These are phyloP conservation scores for Epsilonema sp. DNA, from an alignment of 2,888 invertebrate genomes.

Conservation along the genomic window DNA sequence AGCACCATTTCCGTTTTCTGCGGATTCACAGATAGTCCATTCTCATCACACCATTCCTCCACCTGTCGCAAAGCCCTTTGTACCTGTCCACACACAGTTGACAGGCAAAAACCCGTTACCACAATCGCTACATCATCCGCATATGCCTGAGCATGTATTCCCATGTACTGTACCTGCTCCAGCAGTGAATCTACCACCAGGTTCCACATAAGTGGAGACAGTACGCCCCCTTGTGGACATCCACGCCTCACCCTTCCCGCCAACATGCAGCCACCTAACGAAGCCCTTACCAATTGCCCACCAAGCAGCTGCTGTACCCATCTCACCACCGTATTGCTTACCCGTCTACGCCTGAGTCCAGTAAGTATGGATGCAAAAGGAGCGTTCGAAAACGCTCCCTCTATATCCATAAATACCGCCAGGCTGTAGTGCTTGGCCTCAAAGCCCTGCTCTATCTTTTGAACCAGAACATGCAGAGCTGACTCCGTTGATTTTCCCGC, in stretches of 20 bases:
- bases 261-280: too few relatives aligned
- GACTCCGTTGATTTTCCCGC: constrained; percentile 2
- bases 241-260: too few relatives aligned
- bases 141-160: background rate
- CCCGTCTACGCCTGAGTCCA: too few relatives aligned
- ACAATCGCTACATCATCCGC: background rate
- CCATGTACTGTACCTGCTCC: too few relatives aligned
- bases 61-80: background rate
- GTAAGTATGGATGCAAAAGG: too few relatives aligned
- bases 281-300: too few relatives aligned
- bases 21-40: background rate
- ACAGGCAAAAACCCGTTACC: background rate
- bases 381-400: background rate
- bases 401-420: background rate
- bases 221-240: constrained; percentile 3
- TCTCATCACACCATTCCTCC: background rate
- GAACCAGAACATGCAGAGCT: background rate
- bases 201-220: constrained; percentile 3
- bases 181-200: background rate
- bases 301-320: too few relatives aligned
- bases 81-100: background rate
- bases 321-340: too few relatives aligned
- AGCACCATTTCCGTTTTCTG: background rate
- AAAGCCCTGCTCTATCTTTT: background rate
- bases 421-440: background rate